Base-by-base conservation (phyloP, 2,888 invertebrate species). In the Rhagium mordax region DNA sequence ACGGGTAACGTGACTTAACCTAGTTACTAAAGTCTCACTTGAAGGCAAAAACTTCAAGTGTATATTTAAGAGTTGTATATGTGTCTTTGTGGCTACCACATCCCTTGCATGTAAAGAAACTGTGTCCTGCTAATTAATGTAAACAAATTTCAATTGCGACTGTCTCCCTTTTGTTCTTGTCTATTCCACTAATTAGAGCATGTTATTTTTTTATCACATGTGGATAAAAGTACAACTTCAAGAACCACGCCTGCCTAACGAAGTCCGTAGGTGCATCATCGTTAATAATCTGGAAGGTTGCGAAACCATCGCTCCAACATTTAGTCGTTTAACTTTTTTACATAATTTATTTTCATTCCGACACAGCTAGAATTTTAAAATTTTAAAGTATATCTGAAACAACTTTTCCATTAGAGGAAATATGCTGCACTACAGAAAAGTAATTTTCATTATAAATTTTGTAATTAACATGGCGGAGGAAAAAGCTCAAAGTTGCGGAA, bases 381-480 rank as follows among this genome's bases (percentile, higher is more conserved):
- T 64, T 64, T 29, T 20, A 64, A 27, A 62, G 48, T 62, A 15
- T 62, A 33, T 49, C 48, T 62, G 48, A 24, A 48, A 62, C 62
- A 62, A 51, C 64, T 64, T 64, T 64, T 51, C 49, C 27, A 64
- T 51, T 64, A 64, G 51, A 51, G 15, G 15, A 27, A 51, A 51
- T 64, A 24, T 41, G 51, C 51, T 16, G 62, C 51, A 64, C 51
- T 64, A 64, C 49, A 49, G 24, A 10, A 64, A 51, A 64, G 49
- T 51, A 51, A 64, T 64, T 64, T 51, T 64, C 64, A 49, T 64
- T 64, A 64, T 64, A 64, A 64, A 64, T 64, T 49, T 49, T 24
- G 61, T 65, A 65, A 65, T 65, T 65, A 65, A 65, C 65, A 33
- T 65, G 51, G 33, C 53, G 53, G 33, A 33, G 29, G 8, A 15